phyloP scores from a whole-genome alignment of 2,797 vertebrate species.

The Echeneis naucrates region DNA sequence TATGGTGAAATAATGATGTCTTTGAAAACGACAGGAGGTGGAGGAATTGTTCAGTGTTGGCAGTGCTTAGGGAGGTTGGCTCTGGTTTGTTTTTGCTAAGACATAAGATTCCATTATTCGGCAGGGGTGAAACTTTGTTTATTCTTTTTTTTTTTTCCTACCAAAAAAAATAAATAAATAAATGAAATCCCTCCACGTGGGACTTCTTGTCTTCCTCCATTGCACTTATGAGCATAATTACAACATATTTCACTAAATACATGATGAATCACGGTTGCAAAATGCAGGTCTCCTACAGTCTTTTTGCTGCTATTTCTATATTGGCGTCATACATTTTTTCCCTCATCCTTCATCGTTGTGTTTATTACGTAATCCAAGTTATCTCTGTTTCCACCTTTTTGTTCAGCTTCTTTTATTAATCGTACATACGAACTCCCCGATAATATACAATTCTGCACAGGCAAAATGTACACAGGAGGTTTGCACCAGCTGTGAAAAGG shows the following conservation, averaged over 20 bases:
- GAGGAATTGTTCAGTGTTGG: conserved; percentile 13
- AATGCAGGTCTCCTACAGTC: background rate
- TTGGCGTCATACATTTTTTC: conserved; percentile 1
- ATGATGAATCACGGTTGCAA: conserved; percentile 12
- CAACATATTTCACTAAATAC: conserved; percentile 10
- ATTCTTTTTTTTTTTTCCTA: too few relatives aligned
- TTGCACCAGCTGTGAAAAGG: conserved; percentile 64
- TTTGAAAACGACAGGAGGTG: conserved; percentile 7
- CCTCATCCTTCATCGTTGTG: conserved; percentile 3
- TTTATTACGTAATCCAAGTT: conserved; percentile 2
- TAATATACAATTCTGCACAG: conserved; percentile 26
- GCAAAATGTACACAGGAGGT: conserved; percentile 44
- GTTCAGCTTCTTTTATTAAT: conserved; percentile 8
- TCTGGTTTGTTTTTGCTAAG: conserved; percentile 3
- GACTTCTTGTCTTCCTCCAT: background rate
- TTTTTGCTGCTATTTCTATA: conserved; percentile 8
- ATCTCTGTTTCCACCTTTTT: background rate
- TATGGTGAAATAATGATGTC: conserved; percentile 5
- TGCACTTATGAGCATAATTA: conserved; percentile 21
- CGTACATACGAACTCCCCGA: conserved; percentile 17
- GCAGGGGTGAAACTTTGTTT: background rate
- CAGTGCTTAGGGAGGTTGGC: background rate
- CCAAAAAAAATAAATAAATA: too few relatives aligned
- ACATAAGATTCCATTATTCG: conserved; percentile 8
- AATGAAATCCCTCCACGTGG: background rate